A percentile compares a stretch with the other conserved stretches of the same genome.
phyloP scores from a whole-genome alignment of 1,140 invertebrate genomes.

The Nebria ingens region DNA sequence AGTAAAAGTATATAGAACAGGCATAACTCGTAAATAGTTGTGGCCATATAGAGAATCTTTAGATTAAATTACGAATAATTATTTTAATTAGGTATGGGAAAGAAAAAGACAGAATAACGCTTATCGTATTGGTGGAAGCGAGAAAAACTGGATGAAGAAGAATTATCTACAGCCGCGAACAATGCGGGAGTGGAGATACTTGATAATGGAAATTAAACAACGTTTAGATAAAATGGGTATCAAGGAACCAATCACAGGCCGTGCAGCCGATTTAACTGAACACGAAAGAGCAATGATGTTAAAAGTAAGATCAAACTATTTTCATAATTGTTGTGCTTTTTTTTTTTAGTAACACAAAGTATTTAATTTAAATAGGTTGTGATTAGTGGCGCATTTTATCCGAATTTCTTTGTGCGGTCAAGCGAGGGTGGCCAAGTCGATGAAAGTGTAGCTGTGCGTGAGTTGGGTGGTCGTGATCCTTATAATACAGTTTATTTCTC shows the following conservation, averaged over 20 bases:
- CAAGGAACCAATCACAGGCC: constrained; percentile 28
- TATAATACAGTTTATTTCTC: constrained; percentile 63
- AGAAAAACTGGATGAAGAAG: constrained; percentile 57
- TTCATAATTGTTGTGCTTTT: constrained; percentile 12
- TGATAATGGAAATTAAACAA: constrained; percentile 55
- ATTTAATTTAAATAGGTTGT: constrained; percentile 54
- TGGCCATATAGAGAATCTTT: too few species aligned
- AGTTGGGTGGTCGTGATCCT: constrained; percentile 60
- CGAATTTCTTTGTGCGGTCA: constrained; percentile 69
- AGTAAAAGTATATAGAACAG: too few species aligned
- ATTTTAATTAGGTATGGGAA: constrained; percentile 27
- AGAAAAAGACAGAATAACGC: constrained; percentile 22
- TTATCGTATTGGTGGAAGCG: constrained; percentile 29
- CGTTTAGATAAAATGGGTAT: constrained; percentile 48
- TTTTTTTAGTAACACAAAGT: constrained; percentile 3
- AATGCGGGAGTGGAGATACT: constrained; percentile 58
- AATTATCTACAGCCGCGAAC: constrained; percentile 64
- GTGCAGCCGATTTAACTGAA: constrained; percentile 34
- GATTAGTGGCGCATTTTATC: constrained; percentile 80
- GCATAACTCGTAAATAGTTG: too few species aligned
- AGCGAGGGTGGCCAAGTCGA: constrained; percentile 35
- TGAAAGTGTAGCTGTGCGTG: constrained; percentile 47
- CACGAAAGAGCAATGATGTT: constrained; percentile 45
- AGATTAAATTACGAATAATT: too few species aligned
- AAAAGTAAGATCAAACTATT: constrained; percentile 39